phyloP scores from a whole-genome alignment of 2,113 vertebrate species.

The Apteryx owenii region DNA sequence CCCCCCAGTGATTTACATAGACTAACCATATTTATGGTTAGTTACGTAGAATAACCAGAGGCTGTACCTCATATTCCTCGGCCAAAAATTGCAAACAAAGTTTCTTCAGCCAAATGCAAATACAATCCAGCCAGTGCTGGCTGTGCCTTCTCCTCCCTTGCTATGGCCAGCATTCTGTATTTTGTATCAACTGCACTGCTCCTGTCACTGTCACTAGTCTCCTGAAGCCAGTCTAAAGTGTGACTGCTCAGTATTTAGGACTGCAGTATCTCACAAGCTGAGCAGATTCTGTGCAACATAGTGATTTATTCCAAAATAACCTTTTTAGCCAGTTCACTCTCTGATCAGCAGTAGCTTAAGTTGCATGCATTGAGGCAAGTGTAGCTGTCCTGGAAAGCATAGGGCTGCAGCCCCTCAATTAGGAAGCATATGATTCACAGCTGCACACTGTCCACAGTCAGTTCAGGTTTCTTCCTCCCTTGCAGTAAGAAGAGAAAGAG shows the following conservation, averaged over 20 bases:
- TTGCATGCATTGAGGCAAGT: background rate
- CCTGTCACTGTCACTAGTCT: background rate
- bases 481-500: background rate
- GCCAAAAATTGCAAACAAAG: background rate
- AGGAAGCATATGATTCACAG: background rate
- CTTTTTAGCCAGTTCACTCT: background rate
- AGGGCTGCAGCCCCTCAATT: background rate
- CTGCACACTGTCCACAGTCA: background rate
- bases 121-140: fast-evolving
- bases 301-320: background rate
- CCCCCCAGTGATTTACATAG: background rate
- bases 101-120: background rate
- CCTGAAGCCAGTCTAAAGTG: background rate
- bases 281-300: background rate
- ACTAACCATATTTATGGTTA: background rate
- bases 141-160: background rate
- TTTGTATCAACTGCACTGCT: background rate
- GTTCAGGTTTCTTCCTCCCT: background rate
- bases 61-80: background rate
- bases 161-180: background rate
- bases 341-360: background rate
- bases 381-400: background rate
- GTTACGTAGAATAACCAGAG: background rate
- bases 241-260: background rate
- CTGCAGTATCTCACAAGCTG: background rate